phyloP scores from a whole-genome alignment of 2,113 vertebrate species.

The Neomonachus schauinslandi region DNA sequence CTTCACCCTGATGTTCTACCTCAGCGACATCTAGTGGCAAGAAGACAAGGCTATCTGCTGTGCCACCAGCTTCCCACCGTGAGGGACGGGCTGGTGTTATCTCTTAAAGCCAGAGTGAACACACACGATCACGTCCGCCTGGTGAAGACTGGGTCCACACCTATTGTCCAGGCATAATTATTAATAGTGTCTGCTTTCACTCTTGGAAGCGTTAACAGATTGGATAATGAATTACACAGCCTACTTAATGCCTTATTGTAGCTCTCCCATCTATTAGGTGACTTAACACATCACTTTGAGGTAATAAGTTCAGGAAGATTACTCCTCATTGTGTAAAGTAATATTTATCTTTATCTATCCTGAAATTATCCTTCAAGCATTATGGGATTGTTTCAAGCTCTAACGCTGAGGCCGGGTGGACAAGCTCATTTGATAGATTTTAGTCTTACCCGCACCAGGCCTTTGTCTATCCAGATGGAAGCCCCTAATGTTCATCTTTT shows the following conservation, averaged over 20 bases:
- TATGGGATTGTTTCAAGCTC: neutral
- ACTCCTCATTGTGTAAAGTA: neutral
- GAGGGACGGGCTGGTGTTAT: neutral
- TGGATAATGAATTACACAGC: neutral
- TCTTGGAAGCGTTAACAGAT: neutral
- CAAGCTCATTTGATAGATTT: neutral
- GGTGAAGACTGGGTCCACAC: neutral
- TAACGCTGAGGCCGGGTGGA: neutral
- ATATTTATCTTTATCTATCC: neutral
- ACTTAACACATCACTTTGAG: neutral
- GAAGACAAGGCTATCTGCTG: neutral
- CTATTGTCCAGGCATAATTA: neutral
- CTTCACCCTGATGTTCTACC: neutral
- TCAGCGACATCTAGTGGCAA: neutral
- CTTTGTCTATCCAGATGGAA: slow-evolving; percentile 41
- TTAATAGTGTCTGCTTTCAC: neutral
- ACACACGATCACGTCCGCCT: neutral
- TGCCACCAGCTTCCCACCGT: neutral
- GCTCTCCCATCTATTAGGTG: neutral
- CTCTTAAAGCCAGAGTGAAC: neutral
- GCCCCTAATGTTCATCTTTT: slow-evolving; percentile 12
- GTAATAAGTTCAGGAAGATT: slow-evolving; percentile 11
- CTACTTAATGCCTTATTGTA: neutral
- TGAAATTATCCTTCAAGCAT: neutral
- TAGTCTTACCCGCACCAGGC: neutral